Evolutionary conservation across 2,113 vertebrate species (phyloP).

Genomic region (Larimichthys polyactis): DNA sequence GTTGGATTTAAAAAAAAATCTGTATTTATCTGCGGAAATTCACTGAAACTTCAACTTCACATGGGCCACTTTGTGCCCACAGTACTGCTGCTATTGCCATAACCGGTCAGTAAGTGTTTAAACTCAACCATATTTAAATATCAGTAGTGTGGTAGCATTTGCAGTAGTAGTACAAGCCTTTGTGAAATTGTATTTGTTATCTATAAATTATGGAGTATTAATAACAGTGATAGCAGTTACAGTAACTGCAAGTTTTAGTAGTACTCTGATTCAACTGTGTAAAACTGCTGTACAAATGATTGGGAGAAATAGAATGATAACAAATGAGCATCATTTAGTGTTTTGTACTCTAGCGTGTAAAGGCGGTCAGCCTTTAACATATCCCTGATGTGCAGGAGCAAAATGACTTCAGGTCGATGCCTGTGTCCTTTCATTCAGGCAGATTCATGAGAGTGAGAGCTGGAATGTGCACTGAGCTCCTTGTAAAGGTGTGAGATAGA

Average conservation of each 20-base stretch:
- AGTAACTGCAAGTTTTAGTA: not conserved
- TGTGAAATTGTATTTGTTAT: not conserved
- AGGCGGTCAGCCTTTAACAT: slow-evolving; percentile 43
- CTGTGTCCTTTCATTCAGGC: slow-evolving; percentile 53
- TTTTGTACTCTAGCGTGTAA: slow-evolving; percentile 48
- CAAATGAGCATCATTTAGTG: slow-evolving; percentile 22
- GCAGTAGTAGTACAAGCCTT: not conserved
- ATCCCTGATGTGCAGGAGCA: slow-evolving; percentile 68
- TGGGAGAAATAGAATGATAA: slow-evolving; percentile 4
- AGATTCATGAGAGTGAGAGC: slow-evolving; percentile 61
- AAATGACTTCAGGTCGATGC: slow-evolving; percentile 45
- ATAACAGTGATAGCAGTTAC: not conserved
- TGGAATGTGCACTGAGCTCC: slow-evolving; percentile 67
- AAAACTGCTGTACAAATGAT: not conserved
- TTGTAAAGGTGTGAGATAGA: slow-evolving; percentile 66
- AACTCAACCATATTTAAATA: not conserved
- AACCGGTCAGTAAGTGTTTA: no score
- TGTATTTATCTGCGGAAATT: not conserved
- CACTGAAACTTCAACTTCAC: not conserved
- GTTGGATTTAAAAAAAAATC: not conserved
- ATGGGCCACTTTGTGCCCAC: not conserved
- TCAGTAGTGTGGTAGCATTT: not conserved
- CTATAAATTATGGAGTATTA: not conserved
- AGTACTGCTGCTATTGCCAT: not conserved
- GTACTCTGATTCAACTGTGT: not conserved